phyloP scores from a whole-genome alignment of 2,113 vertebrate genomes.

The Myodes glareolus region DNA sequence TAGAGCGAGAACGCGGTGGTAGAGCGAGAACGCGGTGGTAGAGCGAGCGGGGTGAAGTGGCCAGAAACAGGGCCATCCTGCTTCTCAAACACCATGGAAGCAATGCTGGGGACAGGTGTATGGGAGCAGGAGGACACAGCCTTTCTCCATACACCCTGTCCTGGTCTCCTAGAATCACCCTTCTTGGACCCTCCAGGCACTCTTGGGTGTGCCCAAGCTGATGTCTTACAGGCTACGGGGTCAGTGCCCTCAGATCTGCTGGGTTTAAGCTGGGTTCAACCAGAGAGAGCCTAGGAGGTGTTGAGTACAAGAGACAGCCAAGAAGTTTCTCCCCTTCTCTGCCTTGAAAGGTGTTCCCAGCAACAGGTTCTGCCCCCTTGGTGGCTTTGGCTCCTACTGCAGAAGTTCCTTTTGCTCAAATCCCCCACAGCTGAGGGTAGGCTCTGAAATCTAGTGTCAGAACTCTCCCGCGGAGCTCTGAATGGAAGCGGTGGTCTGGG shows the following conservation, averaged over 20 bases:
- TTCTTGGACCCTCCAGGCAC: neutral
- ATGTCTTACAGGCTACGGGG: neutral
- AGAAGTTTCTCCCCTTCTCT: fast-evolving
- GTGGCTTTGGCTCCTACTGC: neutral
- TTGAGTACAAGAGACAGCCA: neutral
- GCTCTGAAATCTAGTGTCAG: neutral
- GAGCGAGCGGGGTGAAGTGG: fast-evolving
- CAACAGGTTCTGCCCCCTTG: neutral
- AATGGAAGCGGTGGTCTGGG: neutral
- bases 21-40: too few relatives aligned
- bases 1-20: fast-evolving
- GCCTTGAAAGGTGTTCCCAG: neutral
- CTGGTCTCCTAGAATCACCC: neutral
- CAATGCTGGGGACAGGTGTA: fast-evolving
- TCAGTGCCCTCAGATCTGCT: neutral
- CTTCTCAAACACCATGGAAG: neutral
- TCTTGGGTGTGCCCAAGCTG: neutral
- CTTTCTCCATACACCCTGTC: neutral
- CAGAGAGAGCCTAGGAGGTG: neutral
- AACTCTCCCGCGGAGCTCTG: neutral
- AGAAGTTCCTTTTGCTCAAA: neutral
- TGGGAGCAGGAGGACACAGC: neutral
- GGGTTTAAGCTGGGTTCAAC: neutral
- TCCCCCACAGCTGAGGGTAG: neutral
- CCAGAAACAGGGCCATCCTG: neutral